Evolutionary conservation across 2,888 invertebrate genomes (phyloP).

Genomic region (Panorpa germanica): DNA sequence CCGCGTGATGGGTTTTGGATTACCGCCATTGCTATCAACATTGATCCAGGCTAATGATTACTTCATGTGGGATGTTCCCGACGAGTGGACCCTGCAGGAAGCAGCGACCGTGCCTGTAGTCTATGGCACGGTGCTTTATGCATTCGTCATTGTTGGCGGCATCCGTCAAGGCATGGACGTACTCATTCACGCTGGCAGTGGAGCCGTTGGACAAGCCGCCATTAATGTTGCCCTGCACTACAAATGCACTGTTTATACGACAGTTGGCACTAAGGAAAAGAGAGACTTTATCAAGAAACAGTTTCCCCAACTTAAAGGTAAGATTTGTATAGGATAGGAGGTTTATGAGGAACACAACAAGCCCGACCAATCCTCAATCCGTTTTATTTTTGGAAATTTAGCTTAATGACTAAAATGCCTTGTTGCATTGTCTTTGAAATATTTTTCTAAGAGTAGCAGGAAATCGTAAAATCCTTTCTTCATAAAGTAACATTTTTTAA

Average conservation of each 20-base stretch:
- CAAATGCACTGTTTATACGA: conserved; percentile 74
- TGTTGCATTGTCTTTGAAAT: too few relatives aligned
- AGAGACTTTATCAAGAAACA: conserved; percentile 58
- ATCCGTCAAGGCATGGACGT: conserved; percentile 45
- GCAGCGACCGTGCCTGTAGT: conserved; percentile 53
- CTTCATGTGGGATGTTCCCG: conserved; percentile 44
- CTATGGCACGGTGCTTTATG: conserved; percentile 34
- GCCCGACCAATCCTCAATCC: too few relatives aligned
- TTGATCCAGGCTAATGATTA: conserved; percentile 25
- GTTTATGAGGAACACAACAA: too few relatives aligned
- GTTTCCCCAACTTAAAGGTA: too few relatives aligned
- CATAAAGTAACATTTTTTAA: too few relatives aligned
- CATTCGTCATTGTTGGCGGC: conserved; percentile 16
- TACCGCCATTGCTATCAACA: conserved; percentile 9
- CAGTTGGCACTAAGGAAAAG: conserved; percentile 66
- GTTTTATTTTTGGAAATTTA: too few relatives aligned
- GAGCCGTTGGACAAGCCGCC: conserved; percentile 86
- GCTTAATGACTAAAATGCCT: too few relatives aligned
- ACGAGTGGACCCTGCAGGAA: conserved; percentile 44
- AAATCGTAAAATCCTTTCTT: too few relatives aligned
- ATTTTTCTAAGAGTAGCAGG: too few relatives aligned
- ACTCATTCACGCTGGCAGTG: conserved; percentile 77
- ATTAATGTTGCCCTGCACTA: conserved; percentile 71
- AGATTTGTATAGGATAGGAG: too few relatives aligned
- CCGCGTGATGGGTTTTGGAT: conserved; percentile 31